A percentile compares a stretch with the other conserved stretches of the same genome.
Conservation (phyloP, 2,113 vertebrate genomes). For the Pollachius pollachius region DNA sequence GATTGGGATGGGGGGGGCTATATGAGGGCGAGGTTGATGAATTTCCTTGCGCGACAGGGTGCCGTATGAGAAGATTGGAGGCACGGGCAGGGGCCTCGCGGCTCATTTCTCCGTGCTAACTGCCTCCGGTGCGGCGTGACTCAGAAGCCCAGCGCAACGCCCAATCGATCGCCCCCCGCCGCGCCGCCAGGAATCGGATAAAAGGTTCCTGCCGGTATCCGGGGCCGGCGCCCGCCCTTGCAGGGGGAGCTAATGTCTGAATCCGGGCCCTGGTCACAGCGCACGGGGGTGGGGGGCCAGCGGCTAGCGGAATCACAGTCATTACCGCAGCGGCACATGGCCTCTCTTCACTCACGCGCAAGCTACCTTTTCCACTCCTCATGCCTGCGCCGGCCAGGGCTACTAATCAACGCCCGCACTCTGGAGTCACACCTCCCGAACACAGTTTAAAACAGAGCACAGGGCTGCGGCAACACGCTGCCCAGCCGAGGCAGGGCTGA, state of each 20-base stretch:
- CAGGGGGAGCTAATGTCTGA: slow-evolving; percentile 78
- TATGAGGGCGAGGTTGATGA: slow-evolving; percentile 71
- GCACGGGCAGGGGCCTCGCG: slow-evolving; percentile 70
- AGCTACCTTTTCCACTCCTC: slow-evolving; percentile 60
- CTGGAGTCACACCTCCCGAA: slow-evolving; percentile 71
- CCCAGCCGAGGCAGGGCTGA: slow-evolving; percentile 43
- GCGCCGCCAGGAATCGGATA: slow-evolving; percentile 80
- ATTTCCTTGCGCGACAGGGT: slow-evolving; percentile 79
- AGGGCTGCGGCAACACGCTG: slow-evolving; percentile 49
- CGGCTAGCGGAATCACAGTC: slow-evolving; percentile 71
- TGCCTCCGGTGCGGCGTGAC: slow-evolving; percentile 72
- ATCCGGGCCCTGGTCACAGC: slow-evolving; percentile 78
- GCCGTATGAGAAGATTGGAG: slow-evolving; percentile 82
- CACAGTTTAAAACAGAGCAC: slow-evolving; percentile 64
- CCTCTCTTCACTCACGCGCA: slow-evolving; percentile 66
- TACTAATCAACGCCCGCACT: slow-evolving; percentile 71
- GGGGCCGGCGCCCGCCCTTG: slow-evolving; percentile 72
- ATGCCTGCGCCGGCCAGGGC: slow-evolving; percentile 60
- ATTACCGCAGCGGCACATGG: slow-evolving; percentile 75
- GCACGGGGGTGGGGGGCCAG: slow-evolving; percentile 57
- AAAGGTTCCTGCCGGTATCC: slow-evolving; percentile 77
- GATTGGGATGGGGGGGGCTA: slow-evolving; percentile 29
- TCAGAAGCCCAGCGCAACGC: slow-evolving; percentile 72
- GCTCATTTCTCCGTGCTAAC: slow-evolving; percentile 86
- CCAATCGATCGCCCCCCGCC: slow-evolving; percentile 83